Evolutionary conservation across 2,797 vertebrate genomes (phyloP).

Genomic region (Helarctos malayanus): DNA sequence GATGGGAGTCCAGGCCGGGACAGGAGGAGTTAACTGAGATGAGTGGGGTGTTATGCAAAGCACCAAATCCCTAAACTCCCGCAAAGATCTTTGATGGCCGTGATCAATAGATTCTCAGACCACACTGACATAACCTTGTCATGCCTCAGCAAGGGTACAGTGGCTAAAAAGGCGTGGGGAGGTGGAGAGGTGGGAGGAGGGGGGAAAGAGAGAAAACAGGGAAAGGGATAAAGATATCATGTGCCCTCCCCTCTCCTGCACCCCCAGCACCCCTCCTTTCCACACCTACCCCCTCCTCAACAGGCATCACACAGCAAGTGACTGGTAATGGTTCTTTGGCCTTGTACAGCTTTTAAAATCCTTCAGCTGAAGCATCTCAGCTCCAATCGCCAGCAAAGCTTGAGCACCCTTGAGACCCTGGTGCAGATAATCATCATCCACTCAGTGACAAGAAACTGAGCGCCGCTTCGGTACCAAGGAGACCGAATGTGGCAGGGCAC

Average conservation of each 20-base stretch:
- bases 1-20: neutral
- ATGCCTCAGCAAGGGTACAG: slow-evolving; percentile 90
- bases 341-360: slow-evolving; percentile 87
- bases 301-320: slow-evolving; percentile 83
- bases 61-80: slow-evolving; percentile 87
- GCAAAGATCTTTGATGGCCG: slow-evolving; percentile 87
- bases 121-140: slow-evolving; percentile 93
- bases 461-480: slow-evolving; percentile 80
- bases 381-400: slow-evolving; percentile 82
- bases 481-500: slow-evolving; percentile 84
- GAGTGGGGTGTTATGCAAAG: slow-evolving; percentile 87
- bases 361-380: slow-evolving; percentile 86
- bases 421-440: slow-evolving; percentile 86
- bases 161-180: slow-evolving; percentile 87
- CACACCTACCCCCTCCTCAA: slow-evolving; percentile 75
- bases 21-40: slow-evolving; percentile 83
- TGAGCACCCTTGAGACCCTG: slow-evolving; percentile 85
- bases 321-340: slow-evolving; percentile 85
- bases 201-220: slow-evolving; percentile 67
- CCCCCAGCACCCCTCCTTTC: slow-evolving; percentile 57
- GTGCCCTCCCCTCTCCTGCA: neutral
- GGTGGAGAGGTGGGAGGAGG: slow-evolving; percentile 71
- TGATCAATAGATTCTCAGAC: slow-evolving; percentile 94
- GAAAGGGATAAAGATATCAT: slow-evolving; percentile 72
- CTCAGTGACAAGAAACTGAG: slow-evolving; percentile 83